Evolutionary conservation across 2,113 vertebrate species (phyloP).

Genomic region (Chunga burmeisteri): DNA sequence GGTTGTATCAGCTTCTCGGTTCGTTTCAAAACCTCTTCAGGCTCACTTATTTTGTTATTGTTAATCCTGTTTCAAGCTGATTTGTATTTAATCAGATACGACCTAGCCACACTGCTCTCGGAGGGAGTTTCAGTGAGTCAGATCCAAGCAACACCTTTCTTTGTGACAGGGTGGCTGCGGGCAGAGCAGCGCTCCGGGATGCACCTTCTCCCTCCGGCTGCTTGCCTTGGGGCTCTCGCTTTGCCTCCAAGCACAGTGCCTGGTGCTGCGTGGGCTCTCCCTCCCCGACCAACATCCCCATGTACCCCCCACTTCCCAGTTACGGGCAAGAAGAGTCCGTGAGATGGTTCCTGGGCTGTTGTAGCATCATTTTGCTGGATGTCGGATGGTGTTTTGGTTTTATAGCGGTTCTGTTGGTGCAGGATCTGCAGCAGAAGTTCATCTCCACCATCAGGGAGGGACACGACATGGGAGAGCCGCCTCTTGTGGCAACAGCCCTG

Average conservation of each 20-base stretch:
- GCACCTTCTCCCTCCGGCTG: background rate
- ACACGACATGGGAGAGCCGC: background rate
- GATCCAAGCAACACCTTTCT: background rate
- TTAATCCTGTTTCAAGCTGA: background rate
- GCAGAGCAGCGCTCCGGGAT: background rate
- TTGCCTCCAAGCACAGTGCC: no score
- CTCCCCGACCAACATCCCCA: background rate
- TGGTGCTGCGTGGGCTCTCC: background rate
- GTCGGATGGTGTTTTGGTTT: fast-evolving
- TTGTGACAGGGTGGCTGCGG: background rate
- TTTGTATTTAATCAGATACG: background rate
- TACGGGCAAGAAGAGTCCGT: background rate
- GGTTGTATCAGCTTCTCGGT: background rate
- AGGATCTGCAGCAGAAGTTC: background rate
- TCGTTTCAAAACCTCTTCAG: background rate
- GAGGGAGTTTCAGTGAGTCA: background rate
- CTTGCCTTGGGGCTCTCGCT: background rate
- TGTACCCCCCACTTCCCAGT: background rate
- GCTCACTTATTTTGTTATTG: background rate
- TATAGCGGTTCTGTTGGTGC: background rate
- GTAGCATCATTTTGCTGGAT: background rate
- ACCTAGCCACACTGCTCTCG: background rate
- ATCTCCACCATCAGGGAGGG: fast-evolving
- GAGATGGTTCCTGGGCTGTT: background rate
- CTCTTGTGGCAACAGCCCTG: background rate